Conservation (phyloP, 2,888 invertebrate species). For the Cephus pygmeus region DNA sequence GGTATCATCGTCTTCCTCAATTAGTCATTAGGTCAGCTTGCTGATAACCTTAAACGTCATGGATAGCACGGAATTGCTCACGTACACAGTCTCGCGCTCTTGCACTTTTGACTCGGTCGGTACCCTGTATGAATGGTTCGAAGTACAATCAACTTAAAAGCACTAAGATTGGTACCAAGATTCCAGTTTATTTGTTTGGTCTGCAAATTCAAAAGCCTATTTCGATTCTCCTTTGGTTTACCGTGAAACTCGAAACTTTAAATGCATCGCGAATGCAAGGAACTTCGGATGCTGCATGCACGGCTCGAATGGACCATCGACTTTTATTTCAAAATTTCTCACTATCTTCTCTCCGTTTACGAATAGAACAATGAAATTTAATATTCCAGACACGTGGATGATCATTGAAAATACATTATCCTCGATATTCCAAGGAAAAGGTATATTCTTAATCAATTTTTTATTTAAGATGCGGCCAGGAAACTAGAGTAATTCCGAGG, state of each 20-base stretch:
- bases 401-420: neutral
- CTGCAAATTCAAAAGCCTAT: neutral
- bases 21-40: neutral
- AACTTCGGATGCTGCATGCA: neutral
- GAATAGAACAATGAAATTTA: neutral
- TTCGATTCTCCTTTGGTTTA: neutral
- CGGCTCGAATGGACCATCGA: no score
- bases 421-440: neutral
- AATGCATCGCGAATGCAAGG: neutral
- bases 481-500: slow-evolving; percentile 95
- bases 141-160: neutral
- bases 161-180: neutral
- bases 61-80: neutral
- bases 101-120: neutral
- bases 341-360: no score
- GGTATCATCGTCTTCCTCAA: slow-evolving; percentile 32
- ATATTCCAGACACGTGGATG: neutral
- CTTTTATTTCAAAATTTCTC: no score
- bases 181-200: neutral
- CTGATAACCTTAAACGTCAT: neutral
- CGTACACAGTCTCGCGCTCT: neutral
- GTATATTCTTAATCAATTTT: slow-evolving; percentile 18
- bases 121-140: neutral
- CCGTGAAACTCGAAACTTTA: neutral
- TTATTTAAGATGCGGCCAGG: slow-evolving; percentile 86